Base-by-base conservation (phyloP, 1,140 invertebrate genomes). In the Brachionus koreanus region DNA sequence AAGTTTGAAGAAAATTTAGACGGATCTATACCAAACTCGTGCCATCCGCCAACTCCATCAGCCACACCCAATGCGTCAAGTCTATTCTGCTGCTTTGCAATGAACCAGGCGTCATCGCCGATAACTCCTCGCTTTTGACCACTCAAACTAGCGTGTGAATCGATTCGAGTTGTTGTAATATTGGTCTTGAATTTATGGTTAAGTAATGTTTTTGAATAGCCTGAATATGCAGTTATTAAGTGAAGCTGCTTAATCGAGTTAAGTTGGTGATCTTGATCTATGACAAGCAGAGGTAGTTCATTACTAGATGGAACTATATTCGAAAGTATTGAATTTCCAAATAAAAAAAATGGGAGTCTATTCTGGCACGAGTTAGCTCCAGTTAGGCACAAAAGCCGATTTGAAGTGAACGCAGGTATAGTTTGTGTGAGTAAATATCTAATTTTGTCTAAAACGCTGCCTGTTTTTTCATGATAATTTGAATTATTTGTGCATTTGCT, bases 21-120 rank as follows among this genome's bases (percentile, higher is more conserved):
- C 2, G 96, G 96, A 90, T 98, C 95, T 82, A 98, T 94, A n/a
- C 96, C 96, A 88, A 98, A 97, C 83, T 93, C 93, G 85, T 95
- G 91, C 96, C 96, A 98, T 69, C 96, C 96, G 82, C 96, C 96
- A 75, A 98, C 96, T 82, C 96, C 96, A 90, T 98, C 97, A 75
- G 97, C 97, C 84, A 98, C 95, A 86, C 96, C 95, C 39, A 79
- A 35, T 7, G 25, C 76, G 39, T 79, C 49, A 10, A 79, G 9
- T 10, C 57, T 2, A 4, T 65, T 57, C 4, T 65, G 49, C 10
- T 65, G 49, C 12, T 35, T 79, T 6, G 76, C 76, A 29, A 79
- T 79, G 19, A 79, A 79, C 76, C 76, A 79, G 13, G 76, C 76
- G 25, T 79, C 76, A 23, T 79, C 76, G 33, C 76, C 76, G 49